A percentile compares a stretch with the other conserved stretches of the same genome.
Conservation (phyloP, 2,113 vertebrate species). For the Leiothrix lutea region DNA sequence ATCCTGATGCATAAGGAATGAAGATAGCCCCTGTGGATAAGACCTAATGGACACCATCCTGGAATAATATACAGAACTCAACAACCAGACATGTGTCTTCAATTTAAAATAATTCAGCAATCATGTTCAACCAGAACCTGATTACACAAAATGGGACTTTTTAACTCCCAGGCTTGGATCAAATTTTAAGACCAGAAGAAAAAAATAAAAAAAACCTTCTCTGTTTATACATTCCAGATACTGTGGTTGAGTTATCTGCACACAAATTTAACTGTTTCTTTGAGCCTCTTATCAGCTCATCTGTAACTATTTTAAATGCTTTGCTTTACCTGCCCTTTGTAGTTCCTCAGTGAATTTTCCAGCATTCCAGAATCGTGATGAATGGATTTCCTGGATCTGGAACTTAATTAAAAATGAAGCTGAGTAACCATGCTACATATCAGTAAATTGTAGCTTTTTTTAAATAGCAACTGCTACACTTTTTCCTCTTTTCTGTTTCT, state of each 20-base stretch:
- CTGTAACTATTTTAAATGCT: conserved; percentile 62
- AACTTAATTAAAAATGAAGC: conserved; percentile 60
- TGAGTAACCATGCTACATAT: not conserved
- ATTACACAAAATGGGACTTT: conserved; percentile 87
- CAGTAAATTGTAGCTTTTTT: not conserved
- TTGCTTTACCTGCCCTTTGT: conserved; percentile 62
- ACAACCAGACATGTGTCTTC: conserved; percentile 83
- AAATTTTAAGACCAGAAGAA: conserved; percentile 74
- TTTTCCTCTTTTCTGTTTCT: not conserved
- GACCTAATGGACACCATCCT: conserved; percentile 82
- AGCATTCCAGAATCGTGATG: conserved; percentile 49
- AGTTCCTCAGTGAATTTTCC: conserved; percentile 47
- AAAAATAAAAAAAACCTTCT: conserved; percentile 31
- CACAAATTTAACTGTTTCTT: conserved; percentile 71
- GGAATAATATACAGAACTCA: conserved; percentile 78
- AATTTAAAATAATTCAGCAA: conserved; percentile 88
- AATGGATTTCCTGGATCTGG: conserved; percentile 53
- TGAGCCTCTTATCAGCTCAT: conserved; percentile 68
- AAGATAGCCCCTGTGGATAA: conserved; percentile 82
- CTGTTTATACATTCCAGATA: conserved; percentile 78
- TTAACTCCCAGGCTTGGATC: conserved; percentile 83
- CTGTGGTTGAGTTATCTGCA: conserved; percentile 68
- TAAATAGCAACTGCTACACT: not conserved
- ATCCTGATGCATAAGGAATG: conserved; percentile 76
- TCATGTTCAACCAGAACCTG: conserved; percentile 85